Base-by-base conservation (phyloP, 2,113 vertebrate species). In the Lucifuga dentata region DNA sequence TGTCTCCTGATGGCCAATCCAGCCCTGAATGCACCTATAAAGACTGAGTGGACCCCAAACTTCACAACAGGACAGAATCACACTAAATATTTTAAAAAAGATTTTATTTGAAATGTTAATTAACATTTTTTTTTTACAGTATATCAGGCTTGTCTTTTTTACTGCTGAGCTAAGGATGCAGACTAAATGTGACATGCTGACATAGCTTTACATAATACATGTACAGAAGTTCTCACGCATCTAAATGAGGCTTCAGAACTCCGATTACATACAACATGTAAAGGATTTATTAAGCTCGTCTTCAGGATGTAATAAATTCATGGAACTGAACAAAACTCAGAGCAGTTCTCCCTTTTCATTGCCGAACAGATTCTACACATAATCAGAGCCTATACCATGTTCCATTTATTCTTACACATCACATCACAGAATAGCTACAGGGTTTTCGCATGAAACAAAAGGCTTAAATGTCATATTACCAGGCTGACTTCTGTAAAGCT, bases 401-500 rank as follows among this genome's bases (percentile, higher is more conserved):
- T 55, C 33, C 26, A 46, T 76, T 73, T 60, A 70, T 71, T 79
- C 40, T 36, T 21, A 38, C 70, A 66, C 24, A 12, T 50, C 5
- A 5, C 50, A 61, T 68, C 29, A 60, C 45, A 21, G 58, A 76
- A 41, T 44, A 26, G 59, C 73, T 52, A 35, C 45, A 43, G 67
- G 73, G 67, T 15, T 39, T 50, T 51, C n/a, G 20, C 52, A 71
- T 68, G 76, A 78, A 81, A 66, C 20, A 11, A n/a, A 60, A 35
- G 50, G 55, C 58, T 76, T 76, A 84, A 87, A 87, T 87, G 85
- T 84, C 87, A 82, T 55, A 19, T 74, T 45, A 43, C 45, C 33
- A 67, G 66, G 85, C 69, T 78, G 64, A 68, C 73, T 80, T 76
- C 58, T 36, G 55, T 56, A 60, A 84, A 84, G 81, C 82, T 65